Base-by-base conservation (phyloP, 2,113 vertebrate genomes). In the Mixornis gularis region DNA sequence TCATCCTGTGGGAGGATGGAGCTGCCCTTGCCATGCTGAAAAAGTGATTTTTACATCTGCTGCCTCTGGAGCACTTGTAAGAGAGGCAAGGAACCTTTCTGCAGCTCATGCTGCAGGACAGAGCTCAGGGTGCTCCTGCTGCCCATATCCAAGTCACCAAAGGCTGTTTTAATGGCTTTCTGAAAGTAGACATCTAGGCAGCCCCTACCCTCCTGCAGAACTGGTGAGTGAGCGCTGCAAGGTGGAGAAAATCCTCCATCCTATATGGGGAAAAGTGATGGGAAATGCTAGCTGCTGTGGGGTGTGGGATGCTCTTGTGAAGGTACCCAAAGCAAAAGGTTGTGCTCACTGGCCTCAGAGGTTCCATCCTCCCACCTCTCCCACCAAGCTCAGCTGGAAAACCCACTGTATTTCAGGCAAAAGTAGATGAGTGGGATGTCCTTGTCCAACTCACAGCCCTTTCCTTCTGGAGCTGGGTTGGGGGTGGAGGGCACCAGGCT, bases 171-270 rank as follows among this genome's bases (percentile, higher is more conserved):
- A 58, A 16, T 18, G 82, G 18, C 43, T 76, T 38, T 65, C 58
- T 44, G 27, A 48, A 71, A 29, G 36, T 3, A 38, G 38, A 4
- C 2, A 12, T 55, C 30, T 34, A 43, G 26, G 13, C 3, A 4
- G 14, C 7, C 14, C 12, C 29, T 72, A 38, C 13, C 36, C 13
- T 79, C 26, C 49, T 38, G 26, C 74, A 65, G n/a, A 38, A 29
- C 43, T 60, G 46, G 22, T 0, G 0, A 56, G 30, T 12, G 64
- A 64, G 55, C 30, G 10, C 16, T 4, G 1, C 3, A 6, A 41
- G 2, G 0, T 5, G 12, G 20, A 40, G 26, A 62, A 84, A 65
- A 32, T 22, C 32, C 34, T 66, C 13, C 0, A 2, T 43, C n/a
- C 49, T 30, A 1, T 7, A 0, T 34, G n/a, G 41, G 9, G n/a